Evolutionary conservation across 2,888 invertebrate species (phyloP).

Genomic region (Strigamia maritima): DNA sequence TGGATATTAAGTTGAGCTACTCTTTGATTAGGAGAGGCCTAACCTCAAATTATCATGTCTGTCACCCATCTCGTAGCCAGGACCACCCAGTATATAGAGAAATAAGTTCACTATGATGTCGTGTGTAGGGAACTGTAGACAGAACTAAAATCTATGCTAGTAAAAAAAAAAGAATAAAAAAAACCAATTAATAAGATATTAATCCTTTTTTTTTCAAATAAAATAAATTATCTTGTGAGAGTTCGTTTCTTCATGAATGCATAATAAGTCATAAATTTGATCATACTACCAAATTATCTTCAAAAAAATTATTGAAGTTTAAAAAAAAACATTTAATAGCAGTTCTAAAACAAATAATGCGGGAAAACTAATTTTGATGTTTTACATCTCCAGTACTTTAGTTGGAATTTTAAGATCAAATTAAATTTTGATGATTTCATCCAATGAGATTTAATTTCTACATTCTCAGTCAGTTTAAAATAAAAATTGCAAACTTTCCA

Average conservation of each 20-base stretch:
- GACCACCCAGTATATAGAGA: slow-evolving; percentile 17
- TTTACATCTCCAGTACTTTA: too few relatives aligned
- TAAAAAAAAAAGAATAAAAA: neutral
- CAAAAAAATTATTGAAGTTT: too few relatives aligned
- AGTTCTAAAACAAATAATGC: too few relatives aligned
- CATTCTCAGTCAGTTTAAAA: too few relatives aligned
- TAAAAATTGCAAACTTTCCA: too few relatives aligned
- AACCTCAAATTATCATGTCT: slow-evolving; percentile 34
- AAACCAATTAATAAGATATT: neutral
- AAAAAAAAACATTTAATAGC: too few relatives aligned
- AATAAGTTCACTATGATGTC: slow-evolving; percentile 22
- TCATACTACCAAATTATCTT: neutral
- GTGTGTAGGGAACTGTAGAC: neutral
- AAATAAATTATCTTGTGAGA: neutral
- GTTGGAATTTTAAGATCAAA: too few relatives aligned
- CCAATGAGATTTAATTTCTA: too few relatives aligned
- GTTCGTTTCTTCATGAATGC: neutral
- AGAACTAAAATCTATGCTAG: neutral
- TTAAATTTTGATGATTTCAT: too few relatives aligned
- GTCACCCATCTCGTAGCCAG: slow-evolving; percentile 11
- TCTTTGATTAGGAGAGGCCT: slow-evolving; percentile 34
- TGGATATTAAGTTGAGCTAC: slow-evolving; percentile 27
- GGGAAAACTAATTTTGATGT: too few relatives aligned
- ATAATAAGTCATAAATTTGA: neutral
- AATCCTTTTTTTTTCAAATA: neutral